Evolutionary conservation across 2,113 vertebrate genomes (phyloP), one percentile per base, ranked within the genome.

Genomic region (Pseudois nayaur): DNA sequence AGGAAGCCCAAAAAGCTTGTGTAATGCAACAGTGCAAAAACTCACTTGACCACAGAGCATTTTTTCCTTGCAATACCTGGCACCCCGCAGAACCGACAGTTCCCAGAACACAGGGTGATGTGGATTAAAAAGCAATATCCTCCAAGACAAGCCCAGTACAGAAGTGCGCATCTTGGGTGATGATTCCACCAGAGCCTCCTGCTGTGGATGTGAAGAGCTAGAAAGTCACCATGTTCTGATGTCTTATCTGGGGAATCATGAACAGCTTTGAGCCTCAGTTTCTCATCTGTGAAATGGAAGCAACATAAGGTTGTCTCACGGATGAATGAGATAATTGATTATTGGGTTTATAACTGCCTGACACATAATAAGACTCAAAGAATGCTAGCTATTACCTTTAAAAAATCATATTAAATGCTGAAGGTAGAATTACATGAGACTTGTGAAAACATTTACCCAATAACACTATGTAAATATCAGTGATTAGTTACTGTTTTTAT

Each of bases 371-470:
- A 96, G 45, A 83, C 52, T 84, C 64, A 57, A 29, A 36, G 19
- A 88, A 71, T 54, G 25, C 71, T 83, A 86, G 36, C 67, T 43
- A 29, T 87, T 95, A 74, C 19, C 33, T 95, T 93, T 96, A 78
- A 14, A 64, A 94, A 96, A 92, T 48, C 84, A 31, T 64, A 94
- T 90, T 96, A 92, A 95, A 82, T 82, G 54, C 48, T 31, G 45
- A 85, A 67, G 19, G 33, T 60, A 15, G 87, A 90, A 48, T 54
- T 71, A 89, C 19, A 21, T 23, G 71, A 87, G 74, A 84, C 64
- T 93, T 96, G 36, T 81, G n/a, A 76, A 94, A 92, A 95, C 54
- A 86, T 62, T 81, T 96, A 93, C 25, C 74, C 59, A 60, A 8
- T 45, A 88, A 36, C 92, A 81, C 23, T 60, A 8, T 48, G 88